Evolutionary conservation across 1,140 invertebrate genomes (phyloP), one percentile per base, ranked within the genome.

Genomic region (Drosophila saltans): DNA sequence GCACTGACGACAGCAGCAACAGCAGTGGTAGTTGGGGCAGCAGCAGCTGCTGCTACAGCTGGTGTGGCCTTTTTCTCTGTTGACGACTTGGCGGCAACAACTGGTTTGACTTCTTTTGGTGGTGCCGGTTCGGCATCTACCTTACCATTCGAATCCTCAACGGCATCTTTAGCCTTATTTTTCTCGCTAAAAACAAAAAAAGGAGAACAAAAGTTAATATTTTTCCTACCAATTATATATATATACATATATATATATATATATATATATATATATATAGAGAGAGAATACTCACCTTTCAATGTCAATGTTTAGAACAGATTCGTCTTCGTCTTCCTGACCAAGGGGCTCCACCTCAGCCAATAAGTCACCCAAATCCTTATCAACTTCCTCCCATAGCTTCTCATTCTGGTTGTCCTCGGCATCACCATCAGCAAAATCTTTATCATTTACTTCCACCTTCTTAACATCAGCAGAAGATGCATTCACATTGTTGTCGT

Each of bases 321-420:
- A 95, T 80, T 96, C 95, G 78, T 96, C 96, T 81, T 96, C 95
- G 66, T 95, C 95, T 28, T 94, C 95, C 69, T 93, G 79, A 1
- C 59, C 93, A 2, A 94, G 92, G 1, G 93, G 93, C 68, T 95
- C 95, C 26, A 94, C 94, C 91, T 96, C 94, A 40, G 94, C 93
- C 4, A 96, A 90, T 26, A 96, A 92, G 74, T 96, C 95, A 1
- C 94, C 95, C 56, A 96, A 93, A 90, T 96, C 95, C 89, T 96
- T 96, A 80, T 96, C 95, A 7, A 96, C 95, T 91, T 96, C 95
- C 21, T 95, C 95, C 95, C 95, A 96, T 6, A 95, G 72, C 79
- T 95, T 95, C 71, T 96, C 95, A 80, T 95, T 95, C 57, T 93
- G 94, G 0, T 92, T 93, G 78, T 93, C 92, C 21, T 93, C 92